Evolutionary conservation across 2,113 vertebrate genomes (phyloP).

Genomic region (Formicarius rufipectus): DNA sequence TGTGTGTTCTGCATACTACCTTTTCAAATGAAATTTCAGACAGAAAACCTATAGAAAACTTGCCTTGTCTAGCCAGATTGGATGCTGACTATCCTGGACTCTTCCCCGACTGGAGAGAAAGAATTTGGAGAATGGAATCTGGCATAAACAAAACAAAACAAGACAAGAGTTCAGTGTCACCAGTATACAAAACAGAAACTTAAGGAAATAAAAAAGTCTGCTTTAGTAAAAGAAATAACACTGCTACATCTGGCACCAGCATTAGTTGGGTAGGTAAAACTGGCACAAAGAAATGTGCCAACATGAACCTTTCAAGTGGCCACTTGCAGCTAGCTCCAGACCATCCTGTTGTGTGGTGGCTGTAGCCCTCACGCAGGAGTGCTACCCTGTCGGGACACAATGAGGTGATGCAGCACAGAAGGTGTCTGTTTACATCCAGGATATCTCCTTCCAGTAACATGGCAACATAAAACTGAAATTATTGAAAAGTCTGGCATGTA

Average conservation of each 20-base stretch:
- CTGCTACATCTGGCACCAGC: background rate
- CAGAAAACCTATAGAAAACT: background rate
- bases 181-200: background rate
- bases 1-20: background rate
- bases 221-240: background rate
- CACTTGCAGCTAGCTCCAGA: background rate
- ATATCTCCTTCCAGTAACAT: background rate
- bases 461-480: background rate
- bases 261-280: background rate
- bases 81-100: slow-evolving; percentile 86
- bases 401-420: background rate
- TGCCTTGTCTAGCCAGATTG: slow-evolving; percentile 88
- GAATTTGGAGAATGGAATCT: slow-evolving; percentile 98
- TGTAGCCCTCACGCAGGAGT: rapidly evolving
- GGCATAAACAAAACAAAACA: slow-evolving; percentile 20
- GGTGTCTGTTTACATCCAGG: rapidly evolving
- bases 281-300: background rate
- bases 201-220: background rate
- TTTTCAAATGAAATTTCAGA: background rate
- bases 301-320: background rate
- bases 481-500: background rate
- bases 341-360: rapidly evolving
- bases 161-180: background rate
- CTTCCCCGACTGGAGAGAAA: slow-evolving; percentile 89
- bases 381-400: background rate